Percentiles rank a stretch among this genome's conserved stretches.
These are phyloP conservation scores for Adelognathus sp. DNA, from an alignment of 2,888 invertebrate genomes.

Conservation along the genomic window DNA sequence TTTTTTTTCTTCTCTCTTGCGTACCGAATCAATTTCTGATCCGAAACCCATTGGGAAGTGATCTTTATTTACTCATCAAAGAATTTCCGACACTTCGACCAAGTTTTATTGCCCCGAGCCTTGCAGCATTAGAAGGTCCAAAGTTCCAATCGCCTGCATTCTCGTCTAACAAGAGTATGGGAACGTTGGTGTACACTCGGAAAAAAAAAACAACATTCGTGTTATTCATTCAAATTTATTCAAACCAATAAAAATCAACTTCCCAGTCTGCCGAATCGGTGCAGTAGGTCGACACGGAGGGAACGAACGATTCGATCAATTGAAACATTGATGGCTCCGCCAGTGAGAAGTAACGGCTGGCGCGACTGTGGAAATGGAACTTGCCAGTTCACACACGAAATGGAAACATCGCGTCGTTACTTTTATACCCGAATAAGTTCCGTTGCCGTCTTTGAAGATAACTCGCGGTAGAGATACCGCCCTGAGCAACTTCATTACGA, in stretches of 20 bases:
- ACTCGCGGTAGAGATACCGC: not conserved
- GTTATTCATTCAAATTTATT: not conserved
- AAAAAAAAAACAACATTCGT: not conserved
- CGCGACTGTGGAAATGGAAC: conserved; percentile 4
- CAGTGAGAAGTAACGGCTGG: not conserved
- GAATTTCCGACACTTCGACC: too few species aligned
- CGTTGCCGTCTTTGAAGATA: not conserved
- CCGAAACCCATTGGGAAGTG: too few species aligned
- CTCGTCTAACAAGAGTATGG: too few species aligned
- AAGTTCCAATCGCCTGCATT: too few species aligned
- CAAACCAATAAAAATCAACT: too few species aligned
- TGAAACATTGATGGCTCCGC: not conserved
- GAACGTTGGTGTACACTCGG: too few species aligned
- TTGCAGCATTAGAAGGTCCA: too few species aligned
- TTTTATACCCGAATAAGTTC: not conserved
- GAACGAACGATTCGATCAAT: too few species aligned
- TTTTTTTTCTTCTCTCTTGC: too few species aligned
- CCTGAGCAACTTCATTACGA: not conserved
- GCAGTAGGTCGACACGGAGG: not conserved
- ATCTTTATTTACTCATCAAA: too few species aligned
- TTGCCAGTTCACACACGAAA: not conserved
- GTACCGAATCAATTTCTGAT: too few species aligned
- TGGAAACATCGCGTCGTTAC: not conserved
- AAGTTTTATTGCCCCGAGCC: too few species aligned
- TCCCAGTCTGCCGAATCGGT: not conserved